phyloP scores from a whole-genome alignment of 2,113 vertebrate species.

The Nothobranchius furzeri region DNA sequence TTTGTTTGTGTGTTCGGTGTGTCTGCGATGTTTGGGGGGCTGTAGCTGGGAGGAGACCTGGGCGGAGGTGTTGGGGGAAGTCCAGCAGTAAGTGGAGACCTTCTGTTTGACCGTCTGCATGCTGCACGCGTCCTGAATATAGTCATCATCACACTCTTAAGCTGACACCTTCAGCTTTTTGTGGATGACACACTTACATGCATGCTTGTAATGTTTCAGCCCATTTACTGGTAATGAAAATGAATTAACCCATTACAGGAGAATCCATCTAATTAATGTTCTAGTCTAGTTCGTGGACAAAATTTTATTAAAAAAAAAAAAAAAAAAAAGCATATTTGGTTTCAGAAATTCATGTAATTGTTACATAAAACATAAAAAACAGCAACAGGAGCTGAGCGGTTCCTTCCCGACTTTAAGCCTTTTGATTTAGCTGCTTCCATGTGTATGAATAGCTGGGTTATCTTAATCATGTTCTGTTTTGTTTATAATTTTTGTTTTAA shows the following conservation, averaged over 20 bases:
- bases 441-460: too few relatives aligned
- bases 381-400: too few relatives aligned
- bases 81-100: conserved; percentile 95
- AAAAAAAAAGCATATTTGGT: too few relatives aligned
- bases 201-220: conserved; percentile 21
- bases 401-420: too few relatives aligned
- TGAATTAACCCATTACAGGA: not conserved
- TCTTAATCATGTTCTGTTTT: too few relatives aligned
- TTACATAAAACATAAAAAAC: too few relatives aligned
- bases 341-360: too few relatives aligned
- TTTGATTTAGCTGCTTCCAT: too few relatives aligned
- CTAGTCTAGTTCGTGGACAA: too few relatives aligned
- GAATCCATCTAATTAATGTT: too few relatives aligned
- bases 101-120: conserved; percentile 67
- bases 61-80: conserved; percentile 99
- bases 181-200: not conserved
- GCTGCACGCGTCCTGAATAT: conserved; percentile 45
- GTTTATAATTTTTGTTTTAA: too few relatives aligned
- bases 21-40: conserved; percentile 65
- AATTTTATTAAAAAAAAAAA: too few relatives aligned
- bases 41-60: conserved; percentile 99
- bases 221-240: not conserved
- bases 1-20: conserved; percentile 58
- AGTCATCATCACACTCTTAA: conserved; percentile 17
- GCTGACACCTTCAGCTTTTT: not conserved